These are phyloP conservation scores for Nymphalis urticae DNA, from an alignment of 2,888 invertebrate species.

Conservation along the genomic window DNA sequence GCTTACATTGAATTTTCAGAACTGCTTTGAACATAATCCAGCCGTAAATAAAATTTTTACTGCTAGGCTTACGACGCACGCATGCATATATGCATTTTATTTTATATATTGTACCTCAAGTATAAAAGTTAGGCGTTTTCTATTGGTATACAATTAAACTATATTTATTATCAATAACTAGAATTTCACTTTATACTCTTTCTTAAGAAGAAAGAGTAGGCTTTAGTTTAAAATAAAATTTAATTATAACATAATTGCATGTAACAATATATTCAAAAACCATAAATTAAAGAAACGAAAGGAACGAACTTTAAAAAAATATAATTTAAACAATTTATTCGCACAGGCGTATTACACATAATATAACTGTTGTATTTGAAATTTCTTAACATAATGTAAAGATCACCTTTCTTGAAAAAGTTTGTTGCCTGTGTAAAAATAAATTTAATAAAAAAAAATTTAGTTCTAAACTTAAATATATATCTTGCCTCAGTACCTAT, in stretches of 20 bases:
- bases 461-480: neutral
- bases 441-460: neutral
- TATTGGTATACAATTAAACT: neutral
- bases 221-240: too few relatives aligned
- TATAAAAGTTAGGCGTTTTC: neutral
- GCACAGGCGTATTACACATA: too few relatives aligned
- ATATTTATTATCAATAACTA: neutral
- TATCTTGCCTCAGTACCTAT: neutral
- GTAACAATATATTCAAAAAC: too few relatives aligned
- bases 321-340: too few relatives aligned
- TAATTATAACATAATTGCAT: too few relatives aligned
- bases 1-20: conserved; percentile 18
- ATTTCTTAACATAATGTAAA: too few relatives aligned
- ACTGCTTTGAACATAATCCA: conserved; percentile 11
- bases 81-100: neutral
- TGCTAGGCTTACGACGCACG: conserved; percentile 1
- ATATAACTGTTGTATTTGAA: too few relatives aligned
- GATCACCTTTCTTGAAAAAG: too few relatives aligned
- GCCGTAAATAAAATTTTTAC: conserved; percentile 17
- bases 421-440: too few relatives aligned
- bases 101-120: neutral
- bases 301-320: too few relatives aligned
- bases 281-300: too few relatives aligned
- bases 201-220: neutral
- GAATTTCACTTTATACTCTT: neutral